Evolutionary conservation across 2,797 vertebrate species (phyloP).

Genomic region (Cyprinella venusta): DNA sequence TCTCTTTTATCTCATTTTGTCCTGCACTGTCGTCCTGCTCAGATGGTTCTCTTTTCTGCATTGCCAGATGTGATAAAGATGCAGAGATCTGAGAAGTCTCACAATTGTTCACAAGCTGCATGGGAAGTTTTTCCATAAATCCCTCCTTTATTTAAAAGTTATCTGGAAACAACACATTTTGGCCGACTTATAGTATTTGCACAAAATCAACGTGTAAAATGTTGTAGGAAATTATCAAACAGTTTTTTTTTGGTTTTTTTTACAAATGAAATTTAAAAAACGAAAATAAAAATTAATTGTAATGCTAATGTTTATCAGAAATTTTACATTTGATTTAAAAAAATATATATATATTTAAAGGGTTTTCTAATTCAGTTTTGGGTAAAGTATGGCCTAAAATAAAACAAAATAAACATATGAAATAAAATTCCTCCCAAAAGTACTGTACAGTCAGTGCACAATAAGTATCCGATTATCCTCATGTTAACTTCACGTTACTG

Average conservation of each 20-base stretch:
- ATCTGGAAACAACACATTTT: constrained; percentile 15
- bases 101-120: constrained; percentile 1
- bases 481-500: not conserved
- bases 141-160: constrained; percentile 26
- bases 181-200: not conserved
- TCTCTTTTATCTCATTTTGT: constrained; percentile 12
- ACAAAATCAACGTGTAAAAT: not conserved
- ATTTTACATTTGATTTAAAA: not conserved
- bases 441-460: not conserved
- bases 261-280: not conserved
- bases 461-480: not conserved
- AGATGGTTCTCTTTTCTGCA: constrained; percentile 38
- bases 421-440: not conserved
- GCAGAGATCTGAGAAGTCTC: constrained; percentile 39
- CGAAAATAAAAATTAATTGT: not conserved
- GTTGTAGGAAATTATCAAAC: not conserved
- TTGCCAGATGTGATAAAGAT: constrained; percentile 58
- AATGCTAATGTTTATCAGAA: not conserved
- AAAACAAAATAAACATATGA: too few species aligned
- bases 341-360: not conserved
- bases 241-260: too few species aligned
- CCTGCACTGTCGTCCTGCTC: constrained; percentile 34
- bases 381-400: not conserved
- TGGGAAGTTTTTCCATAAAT: constrained; percentile 23
- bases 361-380: not conserved